Percentiles rank a stretch among this genome's conserved stretches.
phyloP scores from a whole-genome alignment of 2,113 vertebrate genomes.

The Mola mola region DNA sequence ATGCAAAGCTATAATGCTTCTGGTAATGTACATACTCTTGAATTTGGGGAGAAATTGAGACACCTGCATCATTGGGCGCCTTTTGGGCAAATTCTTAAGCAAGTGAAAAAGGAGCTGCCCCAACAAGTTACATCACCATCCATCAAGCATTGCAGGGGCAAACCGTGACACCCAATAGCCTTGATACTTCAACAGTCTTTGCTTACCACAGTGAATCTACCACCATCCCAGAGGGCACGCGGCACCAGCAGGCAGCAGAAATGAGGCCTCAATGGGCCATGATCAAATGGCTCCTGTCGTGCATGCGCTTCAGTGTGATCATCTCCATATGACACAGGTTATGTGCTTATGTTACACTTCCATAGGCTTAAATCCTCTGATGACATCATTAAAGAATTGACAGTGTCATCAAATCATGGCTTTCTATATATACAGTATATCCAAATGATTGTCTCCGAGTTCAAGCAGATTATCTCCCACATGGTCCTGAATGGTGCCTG shows the following conservation, averaged over 20 bases:
- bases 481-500: slow-evolving; percentile 43
- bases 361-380: slow-evolving; percentile 47
- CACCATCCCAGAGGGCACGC: background rate
- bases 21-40: slow-evolving; percentile 17
- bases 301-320: slow-evolving; percentile 24
- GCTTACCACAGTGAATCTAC: slow-evolving; percentile 22
- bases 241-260: slow-evolving; percentile 23
- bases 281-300: slow-evolving; percentile 50
- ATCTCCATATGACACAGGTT: slow-evolving; percentile 43
- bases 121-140: slow-evolving; percentile 31
- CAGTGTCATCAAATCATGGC: slow-evolving; percentile 62
- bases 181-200: slow-evolving; percentile 47
- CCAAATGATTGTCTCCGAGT: slow-evolving; percentile 44
- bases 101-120: slow-evolving; percentile 23
- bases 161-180: slow-evolving; percentile 53
- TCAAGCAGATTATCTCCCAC: slow-evolving; percentile 67
- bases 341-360: slow-evolving; percentile 45
- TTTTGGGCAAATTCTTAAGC: slow-evolving; percentile 46
- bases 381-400: slow-evolving; percentile 57
- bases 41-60: slow-evolving; percentile 18
- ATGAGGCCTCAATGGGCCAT: slow-evolving; percentile 36
- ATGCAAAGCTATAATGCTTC: slow-evolving; percentile 15
- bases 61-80: slow-evolving; percentile 50
- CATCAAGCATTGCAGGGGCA: slow-evolving; percentile 18
- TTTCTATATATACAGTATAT: slow-evolving; percentile 48